Conservation (phyloP, 2,888 invertebrate genomes). For the Tenthredo livida region DNA sequence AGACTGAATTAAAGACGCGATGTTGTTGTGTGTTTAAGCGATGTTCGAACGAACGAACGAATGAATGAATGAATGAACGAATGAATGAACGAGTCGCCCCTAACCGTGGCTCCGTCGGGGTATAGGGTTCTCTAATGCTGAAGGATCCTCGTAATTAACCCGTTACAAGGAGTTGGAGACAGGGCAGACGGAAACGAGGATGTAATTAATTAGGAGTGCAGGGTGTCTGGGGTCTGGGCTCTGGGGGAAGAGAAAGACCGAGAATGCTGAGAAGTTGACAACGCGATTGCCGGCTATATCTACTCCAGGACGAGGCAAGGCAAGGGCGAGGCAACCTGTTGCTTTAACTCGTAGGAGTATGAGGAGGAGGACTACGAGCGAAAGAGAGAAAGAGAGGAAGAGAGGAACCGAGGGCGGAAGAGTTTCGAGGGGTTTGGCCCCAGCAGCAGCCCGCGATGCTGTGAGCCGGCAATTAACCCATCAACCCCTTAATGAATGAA, state of each 20-base stretch:
- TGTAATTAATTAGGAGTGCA: constrained; percentile 73
- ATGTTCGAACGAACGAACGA: neutral
- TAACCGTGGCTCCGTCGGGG: neutral
- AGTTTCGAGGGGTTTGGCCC: constrained; percentile 37
- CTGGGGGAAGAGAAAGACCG: neutral
- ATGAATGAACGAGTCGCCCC: constrained; percentile 15
- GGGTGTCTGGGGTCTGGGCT: constrained; percentile 40
- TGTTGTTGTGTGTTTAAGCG: neutral
- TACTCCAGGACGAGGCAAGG: constrained; percentile 50
- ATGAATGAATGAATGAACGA: constrained; percentile 4
- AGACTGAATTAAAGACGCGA: neutral
- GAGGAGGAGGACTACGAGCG: constrained; percentile 55
- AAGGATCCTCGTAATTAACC: constrained; percentile 46
- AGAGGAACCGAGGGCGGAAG: constrained; percentile 61
- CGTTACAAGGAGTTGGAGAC: constrained; percentile 42
- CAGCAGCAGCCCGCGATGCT: constrained; percentile 66
- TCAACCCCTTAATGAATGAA: constrained; percentile 78
- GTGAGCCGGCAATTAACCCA: constrained; percentile 77
- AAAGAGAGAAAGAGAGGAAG: constrained; percentile 46
- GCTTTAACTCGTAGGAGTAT: constrained; percentile 60
- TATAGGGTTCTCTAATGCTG: neutral
- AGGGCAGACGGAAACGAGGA: constrained; percentile 60
- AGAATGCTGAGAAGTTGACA: constrained; percentile 41
- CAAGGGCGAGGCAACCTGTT: constrained; percentile 71
- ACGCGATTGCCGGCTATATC: constrained; percentile 44